Percentiles rank a stretch among this genome's conserved stretches.
phyloP scores from a whole-genome alignment of 2,888 invertebrate species.

The Globia sparganii region DNA sequence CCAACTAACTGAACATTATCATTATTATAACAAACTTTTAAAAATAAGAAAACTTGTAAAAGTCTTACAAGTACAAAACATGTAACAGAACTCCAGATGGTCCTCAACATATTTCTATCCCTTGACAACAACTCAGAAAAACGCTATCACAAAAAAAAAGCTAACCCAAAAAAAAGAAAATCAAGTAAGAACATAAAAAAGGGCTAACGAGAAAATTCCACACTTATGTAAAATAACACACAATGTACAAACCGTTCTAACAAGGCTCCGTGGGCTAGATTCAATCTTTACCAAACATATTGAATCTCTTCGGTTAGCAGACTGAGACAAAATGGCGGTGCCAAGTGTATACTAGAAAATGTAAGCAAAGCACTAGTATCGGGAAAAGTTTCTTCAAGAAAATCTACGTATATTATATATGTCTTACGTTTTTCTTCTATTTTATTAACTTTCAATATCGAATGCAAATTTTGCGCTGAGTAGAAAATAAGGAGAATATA shows the following conservation, averaged over 20 bases:
- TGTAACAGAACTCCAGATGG: not conserved
- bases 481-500: not conserved
- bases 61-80: too few relatives aligned
- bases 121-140: constrained; percentile 1
- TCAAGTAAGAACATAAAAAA: constrained; percentile 21
- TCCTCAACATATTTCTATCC: not conserved
- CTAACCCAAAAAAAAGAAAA: constrained; percentile 13
- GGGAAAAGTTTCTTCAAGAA: constrained; percentile 11
- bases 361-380: constrained; percentile 39
- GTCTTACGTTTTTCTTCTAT: constrained; percentile 19
- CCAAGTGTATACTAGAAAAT: constrained; percentile 50
- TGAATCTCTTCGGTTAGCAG: constrained; percentile 53
- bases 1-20: too few relatives aligned
- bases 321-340: constrained; percentile 51
- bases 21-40: too few relatives aligned
- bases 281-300: constrained; percentile 61
- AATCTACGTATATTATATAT: constrained; percentile 35
- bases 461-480: constrained; percentile 32
- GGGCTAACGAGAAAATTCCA: constrained; percentile 31
- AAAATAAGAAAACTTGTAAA: not conserved
- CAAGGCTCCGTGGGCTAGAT: constrained; percentile 51
- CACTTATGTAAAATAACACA: constrained; percentile 48
- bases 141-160: constrained; percentile 5
- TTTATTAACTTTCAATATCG: constrained; percentile 45
- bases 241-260: constrained; percentile 46